Conservation (phyloP, 2,113 vertebrate species). For the Syngnathus typhle region DNA sequence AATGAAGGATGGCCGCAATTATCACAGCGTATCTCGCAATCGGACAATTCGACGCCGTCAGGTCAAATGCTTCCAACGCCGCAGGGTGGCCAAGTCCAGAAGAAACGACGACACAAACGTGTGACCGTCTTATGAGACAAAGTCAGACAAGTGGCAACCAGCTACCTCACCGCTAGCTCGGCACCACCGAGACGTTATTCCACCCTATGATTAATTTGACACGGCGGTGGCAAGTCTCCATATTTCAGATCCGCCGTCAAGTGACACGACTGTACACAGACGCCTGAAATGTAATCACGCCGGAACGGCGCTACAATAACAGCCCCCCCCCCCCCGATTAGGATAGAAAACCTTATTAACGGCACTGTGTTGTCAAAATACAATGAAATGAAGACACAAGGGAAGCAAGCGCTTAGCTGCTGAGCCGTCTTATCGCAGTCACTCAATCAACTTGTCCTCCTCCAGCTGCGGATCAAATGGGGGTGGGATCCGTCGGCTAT, state of each 20-base stretch:
- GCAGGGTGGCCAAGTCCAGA: constrained; percentile 24
- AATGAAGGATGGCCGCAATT: background rate
- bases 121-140: constrained; percentile 44
- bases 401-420: constrained; percentile 26
- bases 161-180: constrained; percentile 38
- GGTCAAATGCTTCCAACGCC: background rate
- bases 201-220: constrained; percentile 14
- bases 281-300: background rate
- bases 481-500: constrained; percentile 46
- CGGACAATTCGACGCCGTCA: background rate
- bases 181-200: constrained; percentile 27
- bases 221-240: background rate
- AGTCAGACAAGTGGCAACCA: constrained; percentile 52
- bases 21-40: background rate
- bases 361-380: constrained; percentile 22
- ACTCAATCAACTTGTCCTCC: constrained; percentile 54
- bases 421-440: constrained; percentile 53
- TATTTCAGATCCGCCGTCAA: background rate
- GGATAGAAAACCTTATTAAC: constrained; percentile 26
- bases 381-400: constrained; percentile 28
- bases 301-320: background rate
- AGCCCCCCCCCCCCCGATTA: background rate
- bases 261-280: background rate
- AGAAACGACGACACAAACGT: constrained; percentile 42
- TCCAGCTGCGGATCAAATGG: constrained; percentile 47